These are phyloP conservation scores for Phalera bucephala DNA, from an alignment of 2,888 invertebrate genomes.

Conservation along the genomic window DNA sequence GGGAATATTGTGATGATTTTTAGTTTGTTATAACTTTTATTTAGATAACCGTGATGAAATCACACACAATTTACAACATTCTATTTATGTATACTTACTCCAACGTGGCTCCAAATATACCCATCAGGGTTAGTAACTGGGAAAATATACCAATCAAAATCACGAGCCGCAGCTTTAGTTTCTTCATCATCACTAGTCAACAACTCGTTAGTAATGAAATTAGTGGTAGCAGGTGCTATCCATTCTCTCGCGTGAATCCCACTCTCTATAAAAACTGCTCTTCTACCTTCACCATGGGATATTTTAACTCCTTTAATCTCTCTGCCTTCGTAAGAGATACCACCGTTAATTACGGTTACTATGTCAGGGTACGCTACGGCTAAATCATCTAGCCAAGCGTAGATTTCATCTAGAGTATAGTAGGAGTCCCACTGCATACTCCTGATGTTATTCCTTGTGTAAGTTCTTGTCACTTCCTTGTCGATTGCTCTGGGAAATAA, in stretches of 20 bases:
- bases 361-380: slow-evolving; percentile 64
- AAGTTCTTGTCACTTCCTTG: slow-evolving; percentile 60
- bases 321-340: slow-evolving; percentile 70
- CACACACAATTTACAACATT: too few relatives aligned
- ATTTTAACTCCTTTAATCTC: slow-evolving; percentile 74
- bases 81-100: slow-evolving; percentile 51
- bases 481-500: slow-evolving; percentile 73
- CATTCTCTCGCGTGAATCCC: slow-evolving; percentile 91
- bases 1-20: too few relatives aligned
- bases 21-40: too few relatives aligned
- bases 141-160: slow-evolving; percentile 88
- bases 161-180: slow-evolving; percentile 70
- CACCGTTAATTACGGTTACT: slow-evolving; percentile 63
- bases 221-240: slow-evolving; percentile 85
- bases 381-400: slow-evolving; percentile 82
- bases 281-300: slow-evolving; percentile 59
- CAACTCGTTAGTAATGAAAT: slow-evolving; percentile 84
- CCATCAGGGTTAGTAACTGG: slow-evolving; percentile 92
- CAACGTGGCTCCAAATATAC: slow-evolving; percentile 86
- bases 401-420: slow-evolving; percentile 82
- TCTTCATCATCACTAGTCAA: slow-evolving; percentile 77
- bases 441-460: slow-evolving; percentile 41
- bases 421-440: slow-evolving; percentile 84
- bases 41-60: too few relatives aligned
- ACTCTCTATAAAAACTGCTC: slow-evolving; percentile 65